Evolutionary conservation across 2,888 invertebrate genomes (phyloP), one percentile per base, ranked within the genome.

Genomic region (Mycalesis mineus): DNA sequence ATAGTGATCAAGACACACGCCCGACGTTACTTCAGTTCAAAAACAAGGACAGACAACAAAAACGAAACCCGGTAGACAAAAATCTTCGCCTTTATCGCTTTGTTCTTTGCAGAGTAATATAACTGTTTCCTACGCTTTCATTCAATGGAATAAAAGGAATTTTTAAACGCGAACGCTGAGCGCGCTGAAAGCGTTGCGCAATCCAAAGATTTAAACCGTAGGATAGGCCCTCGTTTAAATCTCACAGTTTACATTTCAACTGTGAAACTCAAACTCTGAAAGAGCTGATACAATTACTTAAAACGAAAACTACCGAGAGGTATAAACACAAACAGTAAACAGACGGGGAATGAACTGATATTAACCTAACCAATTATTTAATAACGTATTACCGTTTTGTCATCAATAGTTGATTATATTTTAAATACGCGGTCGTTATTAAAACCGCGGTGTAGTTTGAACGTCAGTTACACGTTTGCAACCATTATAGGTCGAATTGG

Each of bases 91-190:
- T 50, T 47, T 52, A 45, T 47, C 39, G 40, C 51, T 31, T 51
- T 44, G 45, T 57, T 52, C 57, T 47, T 40, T 45, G 9, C 17
- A 41, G 31, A 39, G 39, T 15, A 31, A 57, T 39, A 50, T 47
- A 57, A 47, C 39, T 47, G n/a, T 44, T 47, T 22, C 50, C 31
- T 45, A 7, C 29, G 39, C 51, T 39, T 55, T 44, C 36, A 57
- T 57, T 31, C 39, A 52, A 52, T 40, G 40, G 45, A 45, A 57
- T 44, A 54, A 57, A 56, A 47, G 44, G 51, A 51, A 51, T 51
- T 51, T 31, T 55, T 51, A 55, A n/a, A 59, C 45, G 14, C 36
- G 29, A 36, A 37, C 28, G 44, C 41, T 42, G 44, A 47, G 44
- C 44, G 15, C 45, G 41, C 29, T 14, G 2, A 28, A 57, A 45